A percentile compares a stretch with the other conserved stretches of the same genome.
Evolutionary conservation across 2,113 vertebrate species (phyloP).

Genomic region (Malurus alboscapulatus): DNA sequence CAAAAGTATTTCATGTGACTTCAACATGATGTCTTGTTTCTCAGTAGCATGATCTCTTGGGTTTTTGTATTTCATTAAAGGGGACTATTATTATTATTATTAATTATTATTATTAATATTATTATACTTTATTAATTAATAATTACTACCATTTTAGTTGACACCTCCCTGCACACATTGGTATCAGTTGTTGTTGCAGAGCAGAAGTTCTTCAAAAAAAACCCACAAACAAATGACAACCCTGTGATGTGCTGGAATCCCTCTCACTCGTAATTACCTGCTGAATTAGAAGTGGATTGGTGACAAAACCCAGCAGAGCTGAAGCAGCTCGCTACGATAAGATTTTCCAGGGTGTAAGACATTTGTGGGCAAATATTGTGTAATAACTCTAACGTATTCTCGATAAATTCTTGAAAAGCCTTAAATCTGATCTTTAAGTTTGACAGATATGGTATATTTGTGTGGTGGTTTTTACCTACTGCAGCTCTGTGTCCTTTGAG

Average conservation of each 20-base stretch:
- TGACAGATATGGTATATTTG: slow-evolving; percentile 48
- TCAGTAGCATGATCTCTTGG: background rate
- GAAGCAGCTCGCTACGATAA: background rate
- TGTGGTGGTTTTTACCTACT: slow-evolving; percentile 46
- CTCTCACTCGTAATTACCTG: slow-evolving; percentile 17
- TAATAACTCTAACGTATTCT: background rate
- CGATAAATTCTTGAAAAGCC: background rate
- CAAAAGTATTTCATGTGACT: background rate
- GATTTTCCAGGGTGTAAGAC: slow-evolving; percentile 6
- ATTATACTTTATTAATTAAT: background rate
- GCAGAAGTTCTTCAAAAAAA: background rate
- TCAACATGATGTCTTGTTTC: background rate
- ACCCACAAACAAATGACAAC: background rate
- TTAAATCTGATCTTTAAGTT: slow-evolving; percentile 36
- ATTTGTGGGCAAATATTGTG: background rate
- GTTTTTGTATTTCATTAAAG: background rate
- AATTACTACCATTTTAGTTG: background rate
- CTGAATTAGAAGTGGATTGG: background rate
- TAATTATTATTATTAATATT: background rate
- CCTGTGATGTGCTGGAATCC: background rate
- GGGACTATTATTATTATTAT: background rate
- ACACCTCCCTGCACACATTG: background rate
- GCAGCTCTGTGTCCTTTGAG: slow-evolving; percentile 54
- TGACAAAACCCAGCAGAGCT: background rate
- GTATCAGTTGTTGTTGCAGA: background rate